Conservation (phyloP, 2,888 invertebrate species). For the Aleiodes leptofemur region DNA sequence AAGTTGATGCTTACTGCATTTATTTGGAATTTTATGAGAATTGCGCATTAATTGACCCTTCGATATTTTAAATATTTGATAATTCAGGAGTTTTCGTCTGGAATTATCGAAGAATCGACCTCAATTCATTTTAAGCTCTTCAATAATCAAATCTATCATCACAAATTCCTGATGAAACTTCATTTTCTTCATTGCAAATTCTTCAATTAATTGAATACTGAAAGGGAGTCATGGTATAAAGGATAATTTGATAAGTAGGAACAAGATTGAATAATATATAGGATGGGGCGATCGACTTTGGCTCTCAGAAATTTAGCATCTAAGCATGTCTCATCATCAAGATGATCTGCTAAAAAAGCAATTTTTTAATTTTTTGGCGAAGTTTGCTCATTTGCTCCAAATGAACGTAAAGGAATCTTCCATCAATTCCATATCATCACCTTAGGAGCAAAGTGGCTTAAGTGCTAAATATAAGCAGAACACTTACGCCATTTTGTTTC, state of each 20-base stretch:
- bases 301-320: constrained; percentile 32
- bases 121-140: neutral
- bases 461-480: too few species aligned
- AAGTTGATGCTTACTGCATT: too few species aligned
- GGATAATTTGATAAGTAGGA: constrained; percentile 7
- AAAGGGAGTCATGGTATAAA: neutral
- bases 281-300: constrained; percentile 35
- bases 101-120: too few species aligned
- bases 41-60: too few species aligned
- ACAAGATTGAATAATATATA: constrained; percentile 28
- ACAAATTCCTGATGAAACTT: neutral
- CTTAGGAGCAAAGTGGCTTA: too few species aligned
- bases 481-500: too few species aligned
- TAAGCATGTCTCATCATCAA: constrained; percentile 35
- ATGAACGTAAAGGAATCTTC: too few species aligned
- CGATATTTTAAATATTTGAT: too few species aligned
- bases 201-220: constrained; percentile 39
- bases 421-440: too few species aligned
- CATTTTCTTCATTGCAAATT: neutral
- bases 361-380: constrained; percentile 15
- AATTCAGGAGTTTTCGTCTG: too few species aligned
- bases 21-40: too few species aligned
- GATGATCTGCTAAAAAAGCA: constrained; percentile 39
- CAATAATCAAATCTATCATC: neutral
- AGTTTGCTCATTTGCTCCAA: too few species aligned